Conservation (phyloP, 2,888 invertebrate genomes). For the Zhuqinia jingwanae region DNA sequence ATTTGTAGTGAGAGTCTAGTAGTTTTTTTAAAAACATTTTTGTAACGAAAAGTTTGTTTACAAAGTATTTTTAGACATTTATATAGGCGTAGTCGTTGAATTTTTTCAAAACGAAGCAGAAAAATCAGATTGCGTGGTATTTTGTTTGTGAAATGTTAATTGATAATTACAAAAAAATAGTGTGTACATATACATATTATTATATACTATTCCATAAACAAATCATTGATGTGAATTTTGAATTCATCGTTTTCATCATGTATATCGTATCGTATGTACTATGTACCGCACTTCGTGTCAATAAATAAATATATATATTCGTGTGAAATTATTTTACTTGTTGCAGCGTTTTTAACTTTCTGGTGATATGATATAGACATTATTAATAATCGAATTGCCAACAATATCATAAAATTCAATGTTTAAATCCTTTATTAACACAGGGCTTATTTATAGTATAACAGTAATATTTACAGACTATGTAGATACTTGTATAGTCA, state of each 20-base stretch:
- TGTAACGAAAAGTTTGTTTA: slow-evolving; percentile 41
- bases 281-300: slow-evolving; percentile 34
- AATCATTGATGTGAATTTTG: slow-evolving; percentile 15
- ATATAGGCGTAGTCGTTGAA: background rate
- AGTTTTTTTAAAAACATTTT: slow-evolving; percentile 46
- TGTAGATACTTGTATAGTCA: background rate
- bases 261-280: slow-evolving; percentile 16
- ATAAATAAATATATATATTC: slow-evolving; percentile 45
- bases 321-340: slow-evolving; percentile 27
- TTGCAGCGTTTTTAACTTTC: no score
- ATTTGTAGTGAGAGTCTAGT: slow-evolving; percentile 1
- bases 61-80: slow-evolving; percentile 33
- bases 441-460: background rate
- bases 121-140: no score
- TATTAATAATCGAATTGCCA: no score
- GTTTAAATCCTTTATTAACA: background rate
- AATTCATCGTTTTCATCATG: slow-evolving; percentile 1
- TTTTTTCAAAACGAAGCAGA: background rate
- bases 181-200: no score
- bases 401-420: background rate
- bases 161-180: no score
- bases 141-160: no score
- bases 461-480: background rate
- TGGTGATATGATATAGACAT: no score
- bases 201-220: background rate